Evolutionary conservation across 2,888 invertebrate genomes (phyloP).

Genomic region (Brachypterus glaber): DNA sequence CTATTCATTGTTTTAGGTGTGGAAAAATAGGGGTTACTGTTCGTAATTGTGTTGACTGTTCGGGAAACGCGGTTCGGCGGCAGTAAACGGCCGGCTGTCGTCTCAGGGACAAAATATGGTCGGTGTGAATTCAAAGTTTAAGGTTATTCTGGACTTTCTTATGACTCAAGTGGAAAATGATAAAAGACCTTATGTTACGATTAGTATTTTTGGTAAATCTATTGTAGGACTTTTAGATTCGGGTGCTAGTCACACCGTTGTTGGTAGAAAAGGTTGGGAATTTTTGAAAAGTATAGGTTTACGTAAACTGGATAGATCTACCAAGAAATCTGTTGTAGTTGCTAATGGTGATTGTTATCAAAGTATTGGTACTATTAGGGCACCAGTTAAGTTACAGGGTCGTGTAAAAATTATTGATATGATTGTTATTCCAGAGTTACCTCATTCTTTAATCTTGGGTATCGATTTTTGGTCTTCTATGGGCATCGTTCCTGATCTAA

Average conservation of each 20-base stretch:
- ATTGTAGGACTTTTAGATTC: conserved; percentile 13
- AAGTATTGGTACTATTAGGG: conserved; percentile 8
- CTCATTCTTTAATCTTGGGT: conserved; percentile 9
- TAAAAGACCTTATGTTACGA: conserved; percentile 11
- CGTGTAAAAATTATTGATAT: conserved; percentile 8
- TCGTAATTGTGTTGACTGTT: conserved; percentile 11
- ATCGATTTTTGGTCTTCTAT: no score
- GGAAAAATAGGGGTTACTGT: no score
- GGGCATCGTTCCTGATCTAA: no score
- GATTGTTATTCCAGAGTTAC: conserved; percentile 9
- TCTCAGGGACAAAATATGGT: no score
- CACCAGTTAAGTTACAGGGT: conserved; percentile 11
- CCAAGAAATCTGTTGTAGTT: conserved; percentile 6
- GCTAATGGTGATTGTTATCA: conserved; percentile 13
- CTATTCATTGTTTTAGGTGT: no score
- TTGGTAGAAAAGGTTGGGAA: conserved; percentile 11
- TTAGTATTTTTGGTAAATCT: no score
- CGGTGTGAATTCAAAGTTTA: neutral
- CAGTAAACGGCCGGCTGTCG: conserved; percentile 8
- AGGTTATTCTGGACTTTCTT: conserved; percentile 12
- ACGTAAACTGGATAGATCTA: conserved; percentile 4
- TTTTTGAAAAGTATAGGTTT: conserved; percentile 8
- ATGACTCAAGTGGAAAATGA: conserved; percentile 11
- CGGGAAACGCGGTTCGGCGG: no score
- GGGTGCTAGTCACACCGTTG: conserved; percentile 15